Percentiles rank a stretch among this genome's conserved stretches.
These are phyloP conservation scores for Stenodema calcarata DNA, from an alignment of 2,888 invertebrate genomes.

Conservation along the genomic window DNA sequence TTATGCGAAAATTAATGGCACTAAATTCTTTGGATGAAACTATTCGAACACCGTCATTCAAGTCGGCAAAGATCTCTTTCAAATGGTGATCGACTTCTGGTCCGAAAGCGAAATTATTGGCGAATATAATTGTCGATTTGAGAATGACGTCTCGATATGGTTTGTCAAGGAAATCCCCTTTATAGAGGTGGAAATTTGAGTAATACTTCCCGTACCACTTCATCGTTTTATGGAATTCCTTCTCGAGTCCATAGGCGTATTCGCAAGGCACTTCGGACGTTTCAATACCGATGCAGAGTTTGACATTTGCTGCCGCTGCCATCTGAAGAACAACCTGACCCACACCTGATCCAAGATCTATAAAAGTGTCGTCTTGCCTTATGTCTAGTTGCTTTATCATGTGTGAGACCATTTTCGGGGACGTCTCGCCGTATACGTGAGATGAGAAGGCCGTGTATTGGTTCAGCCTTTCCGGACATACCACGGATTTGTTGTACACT, in stretches of 20 bases:
- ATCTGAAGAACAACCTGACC: conserved; percentile 98
- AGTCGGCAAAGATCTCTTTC: conserved; percentile 94
- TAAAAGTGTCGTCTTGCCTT: conserved; percentile 91
- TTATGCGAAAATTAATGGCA: conserved; percentile 95
- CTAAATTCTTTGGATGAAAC: conserved; percentile 99
- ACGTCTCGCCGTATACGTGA: conserved; percentile 98
- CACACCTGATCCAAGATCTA: conserved; percentile 98
- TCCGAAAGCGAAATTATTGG: conserved; percentile 99
- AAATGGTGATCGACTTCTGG: conserved; percentile 96
- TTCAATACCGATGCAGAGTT: conserved; percentile 94
- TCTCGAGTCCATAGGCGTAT: conserved; percentile 92
- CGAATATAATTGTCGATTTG: conserved; percentile 93
- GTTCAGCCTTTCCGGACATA: conserved; percentile 96
- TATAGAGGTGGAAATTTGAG: conserved; percentile 88
- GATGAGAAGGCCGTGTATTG: conserved; percentile 99
- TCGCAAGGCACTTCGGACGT: conserved; percentile 94
- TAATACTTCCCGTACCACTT: conserved; percentile 96
- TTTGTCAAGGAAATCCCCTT: conserved; percentile 93
- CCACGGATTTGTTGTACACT: conserved; percentile 96
- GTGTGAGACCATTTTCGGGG: conserved; percentile 94
- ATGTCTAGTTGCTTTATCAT: conserved; percentile 97
- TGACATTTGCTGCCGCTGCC: conserved; percentile 94
- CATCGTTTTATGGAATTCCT: conserved; percentile 93
- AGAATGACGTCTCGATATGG: conserved; percentile 93
- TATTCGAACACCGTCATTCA: conserved; percentile 93